phyloP scores from a whole-genome alignment of 2,113 vertebrate species.

The Tylochromis polylepis region DNA sequence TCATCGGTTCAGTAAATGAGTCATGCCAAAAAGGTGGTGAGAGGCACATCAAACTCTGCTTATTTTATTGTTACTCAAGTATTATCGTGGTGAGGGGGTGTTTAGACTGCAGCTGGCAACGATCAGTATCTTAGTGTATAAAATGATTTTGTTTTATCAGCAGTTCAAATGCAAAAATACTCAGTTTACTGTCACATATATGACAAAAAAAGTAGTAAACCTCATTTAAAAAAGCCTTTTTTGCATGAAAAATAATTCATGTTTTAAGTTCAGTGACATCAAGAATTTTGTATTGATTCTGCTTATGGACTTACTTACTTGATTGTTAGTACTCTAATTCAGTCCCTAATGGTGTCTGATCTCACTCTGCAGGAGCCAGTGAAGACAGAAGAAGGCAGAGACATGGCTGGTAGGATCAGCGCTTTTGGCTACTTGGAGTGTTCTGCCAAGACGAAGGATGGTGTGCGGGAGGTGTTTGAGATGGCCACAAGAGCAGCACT shows the following conservation, averaged over 20 bases:
- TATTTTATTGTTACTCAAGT: neutral
- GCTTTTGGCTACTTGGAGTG: conserved; percentile 97
- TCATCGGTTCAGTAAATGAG: neutral
- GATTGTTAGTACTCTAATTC: neutral
- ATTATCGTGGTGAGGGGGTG: neutral
- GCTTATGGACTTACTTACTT: neutral
- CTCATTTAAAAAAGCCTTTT: neutral
- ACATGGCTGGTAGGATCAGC: conserved; percentile 90
- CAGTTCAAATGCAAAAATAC: neutral
- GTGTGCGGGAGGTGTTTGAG: conserved; percentile 94
- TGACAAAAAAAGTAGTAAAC: neutral
- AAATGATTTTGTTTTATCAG: neutral
- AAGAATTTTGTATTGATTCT: neutral
- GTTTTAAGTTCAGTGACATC: neutral
- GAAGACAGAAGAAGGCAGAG: conserved; percentile 88
- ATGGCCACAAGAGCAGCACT: conserved; percentile 94
- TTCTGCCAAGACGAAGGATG: conserved; percentile 97
- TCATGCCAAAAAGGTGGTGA: neutral
- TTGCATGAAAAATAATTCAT: neutral
- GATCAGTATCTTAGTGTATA: neutral
- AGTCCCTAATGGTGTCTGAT: neutral
- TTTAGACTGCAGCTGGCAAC: neutral
- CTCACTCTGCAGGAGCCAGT: conserved; percentile 82
- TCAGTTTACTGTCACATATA: neutral
- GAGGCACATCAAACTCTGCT: neutral